Evolutionary conservation across 92 coral and sea anemone genomes (phyloP), one percentile per base, ranked within the genome.

Genomic region (Palythoa caribaeorum): DNA sequence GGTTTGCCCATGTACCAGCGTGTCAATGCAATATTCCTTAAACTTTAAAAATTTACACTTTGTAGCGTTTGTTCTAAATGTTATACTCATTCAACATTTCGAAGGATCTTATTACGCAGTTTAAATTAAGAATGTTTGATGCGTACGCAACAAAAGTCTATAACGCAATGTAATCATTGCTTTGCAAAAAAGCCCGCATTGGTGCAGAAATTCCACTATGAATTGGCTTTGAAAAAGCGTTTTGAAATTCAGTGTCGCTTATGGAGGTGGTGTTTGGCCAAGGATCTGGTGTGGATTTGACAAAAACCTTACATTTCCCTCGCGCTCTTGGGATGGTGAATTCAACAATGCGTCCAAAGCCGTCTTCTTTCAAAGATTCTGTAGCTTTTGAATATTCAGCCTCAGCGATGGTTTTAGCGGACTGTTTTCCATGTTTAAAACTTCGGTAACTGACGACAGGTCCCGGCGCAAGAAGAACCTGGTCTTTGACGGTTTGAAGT

Each of bases 251-350:
- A 3, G 14, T 17, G 9, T 57, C 59, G 76, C 76, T 63, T 8
- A 87, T 51, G 28, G 54, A 8, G 57, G 85, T 78, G 66, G 71
- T 87, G 86, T 52, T 40, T 72, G 91, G 88, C 88, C 91, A 80
- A 14, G 83, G 83, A 20, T 88, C 73, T 59, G 91, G 91, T 60
- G 3, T 73, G 37, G 80, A 80, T 62, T 88, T 80, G 7, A 88
- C 60, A 40, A 88, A 88, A 16, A 88, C 81, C 63, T 80, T 88
- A 36, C 88, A 88, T 68, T 79, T 88, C 38, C 87, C 87, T 13
- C 78, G 52, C 54, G 80, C 73, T 55, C 91, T 88, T 81, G 91
- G 73, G 57, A 80, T 20, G 60, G 6, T 70, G 63, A 83, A 88
- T 62, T 88, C 87, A 38, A 88, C 66, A 15, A 60, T 71, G 11